phyloP scores from a whole-genome alignment of 2,113 vertebrate genomes.

The Heteronetta atricapilla region DNA sequence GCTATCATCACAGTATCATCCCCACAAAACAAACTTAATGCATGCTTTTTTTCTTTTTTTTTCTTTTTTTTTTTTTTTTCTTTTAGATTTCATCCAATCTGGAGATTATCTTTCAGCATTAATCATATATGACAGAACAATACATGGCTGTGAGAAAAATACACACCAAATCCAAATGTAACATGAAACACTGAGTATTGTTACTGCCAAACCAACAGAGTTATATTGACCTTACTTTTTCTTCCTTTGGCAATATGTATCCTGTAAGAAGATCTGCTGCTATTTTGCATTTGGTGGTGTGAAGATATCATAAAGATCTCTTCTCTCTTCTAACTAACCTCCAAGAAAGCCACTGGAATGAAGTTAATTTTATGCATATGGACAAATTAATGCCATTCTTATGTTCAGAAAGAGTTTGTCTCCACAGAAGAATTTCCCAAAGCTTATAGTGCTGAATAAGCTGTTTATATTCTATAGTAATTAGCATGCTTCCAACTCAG shows the following conservation, averaged over 20 bases:
- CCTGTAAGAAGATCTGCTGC: background rate
- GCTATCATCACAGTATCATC: background rate
- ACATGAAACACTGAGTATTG: background rate
- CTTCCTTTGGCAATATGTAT: background rate
- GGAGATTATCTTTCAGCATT: background rate
- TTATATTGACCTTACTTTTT: background rate
- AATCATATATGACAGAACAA: background rate
- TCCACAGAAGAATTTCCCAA: background rate
- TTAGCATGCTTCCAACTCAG: background rate
- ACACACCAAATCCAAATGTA: background rate
- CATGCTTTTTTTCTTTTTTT: background rate
- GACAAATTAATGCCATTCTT: slow-evolving; percentile 19
- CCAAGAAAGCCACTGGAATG: background rate
- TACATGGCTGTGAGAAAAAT: background rate
- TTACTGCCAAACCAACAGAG: background rate
- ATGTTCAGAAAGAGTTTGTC: background rate
- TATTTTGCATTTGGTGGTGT: background rate
- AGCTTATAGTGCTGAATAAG: slow-evolving; percentile 34
- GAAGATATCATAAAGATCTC: background rate
- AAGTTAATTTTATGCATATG: slow-evolving; percentile 8
- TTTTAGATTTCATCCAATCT: background rate
- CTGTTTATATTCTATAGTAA: background rate
- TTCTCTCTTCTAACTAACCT: background rate
- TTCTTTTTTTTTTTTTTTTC: background rate
- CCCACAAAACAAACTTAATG: background rate